These are phyloP conservation scores for Nasua narica DNA, from an alignment of 2,797 vertebrate species.

Conservation along the genomic window DNA sequence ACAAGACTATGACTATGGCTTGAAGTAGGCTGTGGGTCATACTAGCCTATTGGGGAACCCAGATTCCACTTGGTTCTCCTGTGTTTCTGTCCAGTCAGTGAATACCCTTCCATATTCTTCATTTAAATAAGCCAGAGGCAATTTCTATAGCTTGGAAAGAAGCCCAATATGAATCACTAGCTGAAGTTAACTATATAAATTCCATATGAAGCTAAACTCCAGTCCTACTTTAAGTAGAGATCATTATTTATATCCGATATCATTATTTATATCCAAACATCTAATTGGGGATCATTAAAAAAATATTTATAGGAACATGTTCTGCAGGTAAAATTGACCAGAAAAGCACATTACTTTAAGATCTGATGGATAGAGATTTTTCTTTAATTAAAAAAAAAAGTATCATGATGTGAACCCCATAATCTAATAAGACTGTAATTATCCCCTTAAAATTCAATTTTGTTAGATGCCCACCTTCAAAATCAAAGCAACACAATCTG, in stretches of 20 bases:
- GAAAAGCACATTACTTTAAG: conserved; percentile 45
- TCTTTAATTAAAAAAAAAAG: conserved; percentile 5
- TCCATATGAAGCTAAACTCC: conserved; percentile 19
- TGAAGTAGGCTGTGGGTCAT: neutral
- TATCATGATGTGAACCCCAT: conserved; percentile 54
- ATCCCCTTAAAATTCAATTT: conserved; percentile 74
- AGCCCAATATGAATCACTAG: neutral
- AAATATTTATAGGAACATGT: neutral
- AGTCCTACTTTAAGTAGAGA: conserved; percentile 17
- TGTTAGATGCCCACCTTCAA: conserved; percentile 57
- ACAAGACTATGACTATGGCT: neutral
- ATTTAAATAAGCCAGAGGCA: conserved; percentile 44
- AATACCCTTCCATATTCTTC: neutral
- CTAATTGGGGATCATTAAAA: neutral
- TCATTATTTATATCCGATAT: neutral
- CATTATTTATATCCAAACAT: neutral
- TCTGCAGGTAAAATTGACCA: neutral
- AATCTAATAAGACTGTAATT: conserved; percentile 73
- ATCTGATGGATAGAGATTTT: neutral
- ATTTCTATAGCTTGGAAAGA: conserved; percentile 47
- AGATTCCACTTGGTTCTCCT: neutral
- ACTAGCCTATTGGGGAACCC: neutral
- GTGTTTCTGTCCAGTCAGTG: neutral
- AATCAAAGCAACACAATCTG: conserved; percentile 69
- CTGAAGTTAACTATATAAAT: conserved; percentile 50